Conservation (phyloP, 2,113 vertebrate species). For the Choloepus hoffmanni region DNA sequence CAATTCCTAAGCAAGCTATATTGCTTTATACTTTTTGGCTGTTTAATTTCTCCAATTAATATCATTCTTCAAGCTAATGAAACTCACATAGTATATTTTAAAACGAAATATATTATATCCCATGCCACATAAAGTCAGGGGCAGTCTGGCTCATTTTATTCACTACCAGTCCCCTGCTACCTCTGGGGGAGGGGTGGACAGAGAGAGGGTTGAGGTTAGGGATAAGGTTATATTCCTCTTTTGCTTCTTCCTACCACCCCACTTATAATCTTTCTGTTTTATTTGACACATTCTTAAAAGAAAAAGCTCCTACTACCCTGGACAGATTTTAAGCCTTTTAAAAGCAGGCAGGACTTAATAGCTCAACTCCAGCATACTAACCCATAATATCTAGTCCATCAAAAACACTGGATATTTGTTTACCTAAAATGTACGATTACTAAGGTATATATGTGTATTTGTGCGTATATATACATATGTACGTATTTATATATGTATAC, state of each 20-base stretch:
- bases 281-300: background rate
- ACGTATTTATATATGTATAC: too few relatives aligned
- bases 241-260: background rate
- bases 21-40: slow-evolving; percentile 21
- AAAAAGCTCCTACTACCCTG: background rate
- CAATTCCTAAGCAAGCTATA: background rate
- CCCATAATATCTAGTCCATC: background rate
- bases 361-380: background rate
- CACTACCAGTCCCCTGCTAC: background rate
- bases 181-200: background rate
- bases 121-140: background rate
- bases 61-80: slow-evolving; percentile 42
- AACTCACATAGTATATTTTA: background rate
- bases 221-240: background rate
- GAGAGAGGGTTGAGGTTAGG: background rate
- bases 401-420: background rate
- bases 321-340: background rate
- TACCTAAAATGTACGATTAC: slow-evolving; percentile 24
- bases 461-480: too few relatives aligned
- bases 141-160: background rate
- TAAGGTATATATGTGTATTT: background rate
- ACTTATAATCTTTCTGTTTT: background rate
- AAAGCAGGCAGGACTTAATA: background rate
- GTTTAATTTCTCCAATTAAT: background rate
- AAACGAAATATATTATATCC: background rate